These are phyloP conservation scores for Cosmorhoe ocellata DNA, from an alignment of 2,888 invertebrate genomes.

Conservation along the genomic window DNA sequence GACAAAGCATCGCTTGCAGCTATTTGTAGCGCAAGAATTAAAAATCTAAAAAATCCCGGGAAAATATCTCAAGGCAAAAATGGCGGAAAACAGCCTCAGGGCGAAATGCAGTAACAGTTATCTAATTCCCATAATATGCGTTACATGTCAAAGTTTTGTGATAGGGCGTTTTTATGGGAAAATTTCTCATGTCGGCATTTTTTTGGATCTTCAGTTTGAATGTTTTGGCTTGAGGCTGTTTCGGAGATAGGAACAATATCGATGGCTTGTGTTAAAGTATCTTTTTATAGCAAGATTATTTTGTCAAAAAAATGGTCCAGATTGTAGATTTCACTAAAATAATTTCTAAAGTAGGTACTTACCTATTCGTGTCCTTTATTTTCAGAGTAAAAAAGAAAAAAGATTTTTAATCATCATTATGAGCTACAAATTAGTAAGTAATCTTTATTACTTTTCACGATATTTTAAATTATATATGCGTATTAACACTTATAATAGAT, in stretches of 20 bases:
- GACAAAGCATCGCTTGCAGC: slow-evolving; percentile 44
- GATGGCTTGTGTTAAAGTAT: no score
- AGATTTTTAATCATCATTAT: no score
- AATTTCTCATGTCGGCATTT: slow-evolving; percentile 47
- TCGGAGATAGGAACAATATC: slow-evolving; percentile 16
- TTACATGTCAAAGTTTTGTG: slow-evolving; percentile 74
- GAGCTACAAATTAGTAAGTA: no score
- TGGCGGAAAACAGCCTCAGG: slow-evolving; percentile 23
- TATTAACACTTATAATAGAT: no score
- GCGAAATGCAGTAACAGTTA: slow-evolving; percentile 56
- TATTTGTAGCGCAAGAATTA: slow-evolving; percentile 42
- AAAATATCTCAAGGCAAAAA: slow-evolving; percentile 35
- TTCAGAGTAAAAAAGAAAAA: no score
- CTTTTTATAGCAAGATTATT: no score
- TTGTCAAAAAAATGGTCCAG: neutral
- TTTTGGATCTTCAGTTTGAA: slow-evolving; percentile 42
- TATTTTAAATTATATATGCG: no score
- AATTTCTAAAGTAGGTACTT: no score
- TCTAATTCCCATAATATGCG: slow-evolving; percentile 75
- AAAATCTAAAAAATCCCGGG: slow-evolving; percentile 42
- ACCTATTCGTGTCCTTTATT: no score
- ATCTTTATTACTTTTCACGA: no score
- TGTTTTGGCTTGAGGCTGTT: slow-evolving; percentile 28
- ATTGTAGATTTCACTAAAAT: no score
- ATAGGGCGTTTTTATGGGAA: slow-evolving; percentile 58